A percentile compares a stretch with the other conserved stretches of the same genome.
These are phyloP conservation scores for Gopherus flavomarginatus DNA, from an alignment of 2,113 vertebrate genomes.

Conservation along the genomic window DNA sequence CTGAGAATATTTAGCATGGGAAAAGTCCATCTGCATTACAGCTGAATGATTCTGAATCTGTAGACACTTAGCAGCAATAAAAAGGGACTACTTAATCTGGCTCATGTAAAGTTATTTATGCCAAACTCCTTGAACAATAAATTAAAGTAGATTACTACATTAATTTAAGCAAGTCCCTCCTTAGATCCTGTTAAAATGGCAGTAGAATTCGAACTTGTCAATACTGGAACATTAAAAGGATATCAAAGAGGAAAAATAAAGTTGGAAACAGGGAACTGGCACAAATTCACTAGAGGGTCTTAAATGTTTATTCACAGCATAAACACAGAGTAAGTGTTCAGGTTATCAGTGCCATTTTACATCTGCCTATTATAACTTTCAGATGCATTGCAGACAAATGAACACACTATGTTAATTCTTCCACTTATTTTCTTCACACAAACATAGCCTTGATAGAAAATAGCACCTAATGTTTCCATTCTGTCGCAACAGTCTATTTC, in stretches of 20 bases:
- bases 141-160: not conserved
- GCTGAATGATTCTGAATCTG: not conserved
- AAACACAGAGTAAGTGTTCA: not conserved
- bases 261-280: not conserved
- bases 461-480: not conserved
- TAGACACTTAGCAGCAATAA: not conserved
- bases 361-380: not conserved
- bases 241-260: constrained; percentile 13
- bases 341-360: not conserved
- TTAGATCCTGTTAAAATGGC: not conserved
- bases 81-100: not conserved
- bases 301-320: constrained; percentile 13
- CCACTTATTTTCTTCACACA: constrained; percentile 13
- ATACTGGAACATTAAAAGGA: not conserved
- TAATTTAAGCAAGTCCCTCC: not conserved
- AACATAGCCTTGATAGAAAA: not conserved
- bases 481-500: not conserved
- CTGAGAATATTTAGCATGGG: not conserved
- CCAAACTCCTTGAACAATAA: not conserved
- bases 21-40: not conserved
- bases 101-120: not conserved
- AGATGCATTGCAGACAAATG: not conserved
- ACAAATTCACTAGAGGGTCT: not conserved
- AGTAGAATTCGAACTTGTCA: constrained; percentile 8
- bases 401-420: not conserved